Evolutionary conservation across 92 coral and sea anemone species (phyloP), one percentile per base, ranked within the genome.

Genomic region (Micromussa lordhowensis): DNA sequence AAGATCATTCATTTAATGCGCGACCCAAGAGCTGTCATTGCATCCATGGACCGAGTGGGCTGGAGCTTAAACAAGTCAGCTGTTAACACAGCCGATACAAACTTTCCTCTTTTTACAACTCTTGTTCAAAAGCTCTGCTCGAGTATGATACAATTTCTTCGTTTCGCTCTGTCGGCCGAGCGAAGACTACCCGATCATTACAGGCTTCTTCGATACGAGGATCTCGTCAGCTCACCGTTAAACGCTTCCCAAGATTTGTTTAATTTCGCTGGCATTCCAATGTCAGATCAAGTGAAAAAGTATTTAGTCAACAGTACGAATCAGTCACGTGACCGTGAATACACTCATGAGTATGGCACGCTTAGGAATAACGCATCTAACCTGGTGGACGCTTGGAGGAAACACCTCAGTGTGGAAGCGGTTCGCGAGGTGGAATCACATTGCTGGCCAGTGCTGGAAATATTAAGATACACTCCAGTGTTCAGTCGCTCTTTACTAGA

Each of bases 21-120:
- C 76, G 99, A 97, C 38, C 99, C 99, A 2, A 85, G 99, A 22
- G 98, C 99, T 4, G 90, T 95, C 2, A 85, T 96, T 10, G 93
- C 95, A 5, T 96, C 99, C 12, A 84, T 96, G 84, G 88, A 85
- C 61, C 92, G 94, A 9, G 94, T 96, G 3, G 98, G 99, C 9
- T 96, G 98, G 99, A 68, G 83, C 72, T 88, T 85, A 16, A 78
- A 94, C 74, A 90, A 90, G n/a, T 71, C 85, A 4, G 79, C 68
- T 18, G 55, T 68, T 7, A 49, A 73, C 22, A 59, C 86, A 26
- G 85, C 84, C 13, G 72, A 40, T n/a, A 64, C 85, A 40, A 44
- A 80, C 63, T 54, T 86, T 24, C 48, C 79, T n/a, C 70, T 53
- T 14, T 91, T 90, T 44, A 51, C 81, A 59, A 18, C 73, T 13